Percentiles rank a stretch among this genome's conserved stretches.
These are phyloP conservation scores for Mycalesis mineus DNA, from an alignment of 2,888 invertebrate genomes.

Conservation along the genomic window DNA sequence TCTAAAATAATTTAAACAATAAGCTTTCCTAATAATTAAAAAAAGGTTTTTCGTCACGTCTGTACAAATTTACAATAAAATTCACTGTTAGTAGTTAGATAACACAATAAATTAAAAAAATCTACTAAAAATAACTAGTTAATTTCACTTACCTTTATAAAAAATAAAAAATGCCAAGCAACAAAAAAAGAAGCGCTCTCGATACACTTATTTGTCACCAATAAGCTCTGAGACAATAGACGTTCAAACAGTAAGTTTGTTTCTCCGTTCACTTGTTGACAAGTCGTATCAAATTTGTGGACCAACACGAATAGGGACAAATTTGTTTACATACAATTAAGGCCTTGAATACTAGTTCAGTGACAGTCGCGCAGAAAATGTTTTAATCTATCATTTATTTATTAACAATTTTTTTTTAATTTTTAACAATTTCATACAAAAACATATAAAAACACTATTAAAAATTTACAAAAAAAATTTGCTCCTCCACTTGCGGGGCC, in stretches of 20 bases:
- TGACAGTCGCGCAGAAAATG: conserved; percentile 26
- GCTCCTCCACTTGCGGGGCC: too few relatives aligned
- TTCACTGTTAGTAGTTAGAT: too few relatives aligned
- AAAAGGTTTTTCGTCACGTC: too few relatives aligned
- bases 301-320: conserved; percentile 36
- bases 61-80: too few relatives aligned
- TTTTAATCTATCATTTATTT: too few relatives aligned
- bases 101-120: too few relatives aligned
- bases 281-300: conserved; percentile 34
- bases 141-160: not conserved
- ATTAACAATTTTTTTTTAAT: not conserved
- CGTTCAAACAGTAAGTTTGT: conserved; percentile 25
- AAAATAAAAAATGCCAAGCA: not conserved
- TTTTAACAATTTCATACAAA: too few relatives aligned
- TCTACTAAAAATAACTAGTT: too few relatives aligned
- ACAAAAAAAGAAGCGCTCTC: not conserved
- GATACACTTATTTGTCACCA: conserved; percentile 1
- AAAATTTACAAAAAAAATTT: too few relatives aligned
- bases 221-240: conserved; percentile 15
- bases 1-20: too few relatives aligned
- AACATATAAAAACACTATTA: too few relatives aligned
- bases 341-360: conserved; percentile 22
- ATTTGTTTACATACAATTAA: conserved; percentile 48
- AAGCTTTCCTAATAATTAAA: too few relatives aligned
- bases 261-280: conserved; percentile 28